Base-by-base conservation (phyloP, 2,888 invertebrate species). In the Torymus aiolomorphi region DNA sequence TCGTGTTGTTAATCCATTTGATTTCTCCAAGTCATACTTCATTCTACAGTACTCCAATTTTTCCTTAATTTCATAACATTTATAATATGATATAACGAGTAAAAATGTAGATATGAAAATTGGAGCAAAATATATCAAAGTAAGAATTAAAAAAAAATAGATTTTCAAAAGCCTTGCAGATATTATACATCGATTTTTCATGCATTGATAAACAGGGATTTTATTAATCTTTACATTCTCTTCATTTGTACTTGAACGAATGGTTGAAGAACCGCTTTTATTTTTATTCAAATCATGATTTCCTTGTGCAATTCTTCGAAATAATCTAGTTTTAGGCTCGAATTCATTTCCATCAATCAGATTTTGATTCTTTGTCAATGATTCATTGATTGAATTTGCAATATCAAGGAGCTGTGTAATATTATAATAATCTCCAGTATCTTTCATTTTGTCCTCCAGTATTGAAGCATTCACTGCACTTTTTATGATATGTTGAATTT, bases 91-190 rank as follows among this genome's bases (percentile, higher is more conserved):
- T 49, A 63, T 70, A 2, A 78, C 59, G 16, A 82, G 82, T 3
- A 84, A 66, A 1, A 82, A 16, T 16, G 76, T 31, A 1, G 83
- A 80, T 3, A 73, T 14, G 42, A 81, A 67, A 66, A 84, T 82
- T 1, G 83, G 82, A 61, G 72, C 16, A 51, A 84, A 83, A 56
- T 83, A 83, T 1, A 89, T 75, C 2, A 88, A 11, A 65, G 88
- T 86, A 20, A 88, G 57, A 16, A 89, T 20, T 5, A 86, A 52
- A 24, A 89, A 84, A 24, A 90, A 78, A 78, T 90, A 84, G 57
- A 86, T 80, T 81, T 86, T 88, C 13, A 90, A 77, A 78, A 88
- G 87, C 54, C 80, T 83, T 12, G 79, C 80, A 1, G 90, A 85
- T 42, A 88, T 65, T 24, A 84, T 85, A 81, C 89, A 90, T 2